Evolutionary conservation across 2,888 invertebrate genomes (phyloP).

Genomic region (Abrostola tripartita): DNA sequence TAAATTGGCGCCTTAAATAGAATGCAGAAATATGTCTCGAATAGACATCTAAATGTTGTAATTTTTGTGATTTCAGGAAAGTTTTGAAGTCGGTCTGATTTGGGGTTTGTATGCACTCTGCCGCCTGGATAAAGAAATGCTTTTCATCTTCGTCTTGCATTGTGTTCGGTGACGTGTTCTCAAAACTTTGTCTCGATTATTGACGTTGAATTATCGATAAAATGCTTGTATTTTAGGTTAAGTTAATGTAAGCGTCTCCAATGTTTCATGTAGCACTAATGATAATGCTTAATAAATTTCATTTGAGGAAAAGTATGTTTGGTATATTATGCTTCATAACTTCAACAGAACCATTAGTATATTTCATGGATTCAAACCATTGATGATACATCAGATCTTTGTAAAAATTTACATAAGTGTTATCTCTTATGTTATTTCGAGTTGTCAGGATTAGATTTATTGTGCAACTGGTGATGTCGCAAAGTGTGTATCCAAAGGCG

Average conservation of each 20-base stretch:
- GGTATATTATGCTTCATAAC: conserved; percentile 39
- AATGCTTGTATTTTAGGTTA: conserved; percentile 75
- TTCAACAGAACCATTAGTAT: conserved; percentile 27
- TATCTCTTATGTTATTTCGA: conserved; percentile 30
- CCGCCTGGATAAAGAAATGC: conserved; percentile 71
- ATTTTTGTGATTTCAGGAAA: conserved; percentile 81
- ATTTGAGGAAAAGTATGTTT: conserved; percentile 58
- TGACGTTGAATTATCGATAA: conserved; percentile 69
- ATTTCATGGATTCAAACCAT: conserved; percentile 26
- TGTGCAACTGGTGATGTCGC: conserved; percentile 33
- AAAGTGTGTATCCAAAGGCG: conserved; percentile 25
- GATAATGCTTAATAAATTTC: conserved; percentile 71
- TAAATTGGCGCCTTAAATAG: conserved; percentile 38
- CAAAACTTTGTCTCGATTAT: conserved; percentile 59
- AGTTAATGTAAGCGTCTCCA: conserved; percentile 76
- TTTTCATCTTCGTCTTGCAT: conserved; percentile 66
- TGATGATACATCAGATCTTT: conserved; percentile 30
- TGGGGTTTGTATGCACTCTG: conserved; percentile 75
- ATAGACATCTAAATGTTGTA: conserved; percentile 63
- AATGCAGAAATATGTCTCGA: conserved; percentile 32
- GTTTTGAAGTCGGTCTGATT: conserved; percentile 76
- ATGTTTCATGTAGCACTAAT: conserved; percentile 72
- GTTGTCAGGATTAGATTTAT: conserved; percentile 36
- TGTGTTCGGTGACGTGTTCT: conserved; percentile 64
- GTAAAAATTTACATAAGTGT: conserved; percentile 21